These are phyloP conservation scores for Macropis europaea DNA, from an alignment of 2,888 invertebrate genomes.

Conservation along the genomic window DNA sequence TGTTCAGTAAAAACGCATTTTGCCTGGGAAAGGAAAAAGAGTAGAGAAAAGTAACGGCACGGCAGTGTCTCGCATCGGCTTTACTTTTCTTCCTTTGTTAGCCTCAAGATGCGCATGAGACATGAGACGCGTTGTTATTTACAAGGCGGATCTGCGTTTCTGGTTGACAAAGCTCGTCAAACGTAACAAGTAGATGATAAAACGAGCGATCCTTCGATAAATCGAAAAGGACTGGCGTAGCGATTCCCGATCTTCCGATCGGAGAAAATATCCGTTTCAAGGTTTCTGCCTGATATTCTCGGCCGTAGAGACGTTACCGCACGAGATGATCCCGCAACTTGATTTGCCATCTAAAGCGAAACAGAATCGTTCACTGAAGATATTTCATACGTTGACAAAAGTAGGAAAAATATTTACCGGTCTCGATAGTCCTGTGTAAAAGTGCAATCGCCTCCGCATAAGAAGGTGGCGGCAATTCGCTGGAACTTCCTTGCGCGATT, in stretches of 20 bases:
- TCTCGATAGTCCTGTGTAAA: constrained; percentile 67
- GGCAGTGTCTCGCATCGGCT: background rate
- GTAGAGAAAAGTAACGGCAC: background rate
- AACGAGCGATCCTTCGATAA: constrained; percentile 11
- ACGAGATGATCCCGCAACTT: constrained; percentile 46
- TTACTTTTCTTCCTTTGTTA: background rate
- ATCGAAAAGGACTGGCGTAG: background rate
- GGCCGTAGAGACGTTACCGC: constrained; percentile 26
- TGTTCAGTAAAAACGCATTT: background rate
- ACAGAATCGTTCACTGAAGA: background rate
- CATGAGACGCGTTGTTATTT: background rate
- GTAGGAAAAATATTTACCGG: constrained; percentile 62
- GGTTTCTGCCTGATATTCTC: constrained; percentile 40
- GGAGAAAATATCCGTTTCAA: constrained; percentile 23
- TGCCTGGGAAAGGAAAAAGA: background rate
- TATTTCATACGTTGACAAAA: too few relatives aligned
- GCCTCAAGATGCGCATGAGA: background rate
- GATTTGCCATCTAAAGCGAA: constrained; percentile 56
- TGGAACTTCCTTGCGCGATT: constrained; percentile 80
- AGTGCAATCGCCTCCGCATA: constrained; percentile 83
- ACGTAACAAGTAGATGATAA: background rate
- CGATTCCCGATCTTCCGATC: constrained; percentile 15
- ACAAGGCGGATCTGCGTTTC: background rate
- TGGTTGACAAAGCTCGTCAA: background rate
- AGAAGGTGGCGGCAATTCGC: constrained; percentile 84